Evolutionary conservation across 2,113 vertebrate genomes (phyloP).

Genomic region (Drymodes brunneopygia): DNA sequence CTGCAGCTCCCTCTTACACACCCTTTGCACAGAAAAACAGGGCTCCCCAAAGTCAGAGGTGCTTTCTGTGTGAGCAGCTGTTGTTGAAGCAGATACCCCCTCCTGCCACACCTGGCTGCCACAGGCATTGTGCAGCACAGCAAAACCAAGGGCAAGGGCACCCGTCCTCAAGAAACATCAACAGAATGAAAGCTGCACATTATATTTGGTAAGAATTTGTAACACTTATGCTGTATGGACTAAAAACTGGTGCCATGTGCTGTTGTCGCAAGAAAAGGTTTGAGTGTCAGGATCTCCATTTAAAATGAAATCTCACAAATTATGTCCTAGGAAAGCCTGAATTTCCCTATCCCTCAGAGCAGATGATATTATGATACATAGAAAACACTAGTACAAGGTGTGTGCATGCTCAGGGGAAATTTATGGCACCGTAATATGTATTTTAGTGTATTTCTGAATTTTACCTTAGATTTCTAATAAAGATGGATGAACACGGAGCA

Average conservation of each 20-base stretch:
- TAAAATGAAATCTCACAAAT: not conserved
- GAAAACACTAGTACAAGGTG: not conserved
- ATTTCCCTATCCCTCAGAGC: not conserved
- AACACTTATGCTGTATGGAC: not conserved
- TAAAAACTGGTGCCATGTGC: not conserved
- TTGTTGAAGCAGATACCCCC: not conserved
- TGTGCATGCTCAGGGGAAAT: not conserved
- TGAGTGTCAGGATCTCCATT: not conserved
- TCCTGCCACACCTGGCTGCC: not conserved
- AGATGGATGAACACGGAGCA: not conserved
- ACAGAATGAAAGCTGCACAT: not conserved
- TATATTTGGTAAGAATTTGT: not conserved
- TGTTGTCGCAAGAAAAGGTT: not conserved
- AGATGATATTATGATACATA: not conserved
- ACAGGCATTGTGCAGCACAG: fast-evolving
- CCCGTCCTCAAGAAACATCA: not conserved
- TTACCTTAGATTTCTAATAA: not conserved
- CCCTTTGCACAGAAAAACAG: not conserved
- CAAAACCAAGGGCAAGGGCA: not conserved
- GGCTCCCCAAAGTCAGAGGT: not conserved
- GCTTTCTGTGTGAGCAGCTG: not conserved
- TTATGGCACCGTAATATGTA: not conserved
- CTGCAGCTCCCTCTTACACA: not conserved
- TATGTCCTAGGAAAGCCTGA: not conserved
- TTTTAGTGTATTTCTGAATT: not conserved